Base-by-base conservation (phyloP, 2,113 vertebrate genomes). In the Amphiprion percula region DNA sequence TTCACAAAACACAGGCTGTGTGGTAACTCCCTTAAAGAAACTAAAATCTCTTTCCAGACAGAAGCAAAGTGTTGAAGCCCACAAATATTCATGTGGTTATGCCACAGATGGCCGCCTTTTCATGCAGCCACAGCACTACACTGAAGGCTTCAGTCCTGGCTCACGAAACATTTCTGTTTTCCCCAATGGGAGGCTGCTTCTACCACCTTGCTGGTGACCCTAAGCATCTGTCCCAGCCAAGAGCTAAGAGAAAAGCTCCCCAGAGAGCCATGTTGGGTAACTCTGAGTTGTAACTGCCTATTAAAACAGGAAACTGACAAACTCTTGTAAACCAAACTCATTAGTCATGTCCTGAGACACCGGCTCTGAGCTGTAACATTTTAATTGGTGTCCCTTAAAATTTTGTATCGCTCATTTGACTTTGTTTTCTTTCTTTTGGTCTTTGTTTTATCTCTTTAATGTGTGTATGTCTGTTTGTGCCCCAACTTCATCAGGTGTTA, bases 291-390 rank as follows among this genome's bases (percentile, higher is more conserved):
- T 90, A 88, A 85, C 79, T 82, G 78, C 79, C 85, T 69, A 67
- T 82, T 92, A 77, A 91, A 93, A 90, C 90, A 88, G 87, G 90
- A 93, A 90, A 83, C 84, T 77, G 85, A 91, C 83, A 75, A 88
- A 90, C 87, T 79, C 85, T 83, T 85, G 85, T 84, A 91, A 91
- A 88, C 86, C 86, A 74, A 90, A 82, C 83, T 91, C 90, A 89
- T 94, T 89, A 93, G 86, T 90, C 89, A 89, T 81, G 88, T 91
- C 85, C 77, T 58, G 55, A 85, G 78, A 89, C 83, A 68, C 65
- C 63, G 44, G 59, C 83, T 90, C 54, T 69, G 61, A 79, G 76
- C 80, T 82, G 68, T 85, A 84, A 85, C 83, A 66, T 87, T 86
- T 90, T 79, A 87, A 90, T 87, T 83, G 69, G 30, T 55, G 62